These are phyloP conservation scores for Pseudochaenichthys georgianus DNA, from an alignment of 2,797 vertebrate species.

Conservation along the genomic window DNA sequence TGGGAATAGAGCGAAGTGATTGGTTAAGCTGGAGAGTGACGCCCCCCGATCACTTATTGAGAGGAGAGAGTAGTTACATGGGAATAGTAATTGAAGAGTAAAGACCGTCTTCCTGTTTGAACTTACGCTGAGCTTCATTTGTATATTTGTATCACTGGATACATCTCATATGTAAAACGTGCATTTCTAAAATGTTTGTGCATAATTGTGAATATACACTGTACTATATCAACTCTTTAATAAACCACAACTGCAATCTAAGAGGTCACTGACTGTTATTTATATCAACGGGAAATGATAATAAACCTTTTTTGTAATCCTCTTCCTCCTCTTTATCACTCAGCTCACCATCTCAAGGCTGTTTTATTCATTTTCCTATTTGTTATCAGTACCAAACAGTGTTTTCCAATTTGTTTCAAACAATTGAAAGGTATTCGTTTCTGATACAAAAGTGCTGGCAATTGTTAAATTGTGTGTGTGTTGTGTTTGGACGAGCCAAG, in stretches of 20 bases:
- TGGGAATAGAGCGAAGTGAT: no score
- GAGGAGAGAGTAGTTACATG: no score
- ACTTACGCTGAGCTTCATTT: no score
- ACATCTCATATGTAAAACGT: slow-evolving; percentile 44
- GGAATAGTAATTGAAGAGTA: no score
- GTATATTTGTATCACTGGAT: slow-evolving; percentile 47
- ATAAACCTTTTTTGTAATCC: neutral
- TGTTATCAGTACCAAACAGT: slow-evolving; percentile 28
- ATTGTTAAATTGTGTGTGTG: slow-evolving; percentile 32
- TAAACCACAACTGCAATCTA: slow-evolving; percentile 61
- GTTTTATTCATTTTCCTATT: slow-evolving; percentile 1
- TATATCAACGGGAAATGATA: neutral
- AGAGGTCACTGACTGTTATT: slow-evolving; percentile 19
- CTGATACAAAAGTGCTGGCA: slow-evolving; percentile 48
- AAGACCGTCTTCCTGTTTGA: no score
- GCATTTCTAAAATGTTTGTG: slow-evolving; percentile 59
- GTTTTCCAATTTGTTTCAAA: slow-evolving; percentile 35
- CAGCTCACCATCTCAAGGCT: slow-evolving; percentile 8
- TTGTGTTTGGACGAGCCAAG: neutral
- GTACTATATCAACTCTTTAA: slow-evolving; percentile 65
- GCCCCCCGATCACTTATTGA: no score
- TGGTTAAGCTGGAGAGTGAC: no score
- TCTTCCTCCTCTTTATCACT: slow-evolving; percentile 4
- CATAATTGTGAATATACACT: slow-evolving; percentile 75
- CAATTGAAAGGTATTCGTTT: slow-evolving; percentile 34